These are phyloP conservation scores for Spheniscus humboldti DNA, from an alignment of 2,797 vertebrate species.

Conservation along the genomic window DNA sequence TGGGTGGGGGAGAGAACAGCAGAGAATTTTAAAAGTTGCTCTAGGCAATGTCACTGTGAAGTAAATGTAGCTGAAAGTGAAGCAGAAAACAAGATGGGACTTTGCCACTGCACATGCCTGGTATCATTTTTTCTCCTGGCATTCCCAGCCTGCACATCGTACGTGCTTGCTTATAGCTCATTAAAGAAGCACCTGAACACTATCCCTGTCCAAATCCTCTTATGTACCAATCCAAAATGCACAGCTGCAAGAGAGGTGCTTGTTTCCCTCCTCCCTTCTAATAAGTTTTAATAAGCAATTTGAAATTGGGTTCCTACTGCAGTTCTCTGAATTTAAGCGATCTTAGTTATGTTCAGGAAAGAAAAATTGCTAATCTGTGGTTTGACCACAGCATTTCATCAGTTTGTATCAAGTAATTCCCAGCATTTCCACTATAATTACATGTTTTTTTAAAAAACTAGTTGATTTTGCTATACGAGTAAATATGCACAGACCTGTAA, in stretches of 20 bases:
- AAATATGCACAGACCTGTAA: not conserved
- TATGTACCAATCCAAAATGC: not conserved
- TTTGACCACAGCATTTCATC: not conserved
- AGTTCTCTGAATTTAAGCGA: not conserved
- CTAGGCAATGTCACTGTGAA: not conserved
- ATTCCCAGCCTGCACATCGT: not conserved
- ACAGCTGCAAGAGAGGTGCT: not conserved
- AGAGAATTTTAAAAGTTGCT: not conserved
- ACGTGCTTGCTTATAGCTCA: not conserved
- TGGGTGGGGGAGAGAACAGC: not conserved
- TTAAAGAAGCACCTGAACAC: not conserved
- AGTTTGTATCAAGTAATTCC: not conserved
- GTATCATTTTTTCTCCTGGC: not conserved
- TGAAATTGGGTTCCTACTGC: not conserved
- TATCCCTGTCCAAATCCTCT: not conserved
- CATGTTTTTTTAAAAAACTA: accelerated
- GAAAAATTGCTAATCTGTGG: not conserved
- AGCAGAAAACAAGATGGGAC: constrained; percentile 30
- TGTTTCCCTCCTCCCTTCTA: not conserved
- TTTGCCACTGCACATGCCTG: not conserved
- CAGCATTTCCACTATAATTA: not conserved
- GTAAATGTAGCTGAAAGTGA: not conserved
- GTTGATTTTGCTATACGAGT: not conserved
- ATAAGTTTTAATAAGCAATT: not conserved
- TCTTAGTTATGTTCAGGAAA: not conserved